Evolutionary conservation across 2,797 vertebrate species (phyloP).

Genomic region (Emys orbicularis): DNA sequence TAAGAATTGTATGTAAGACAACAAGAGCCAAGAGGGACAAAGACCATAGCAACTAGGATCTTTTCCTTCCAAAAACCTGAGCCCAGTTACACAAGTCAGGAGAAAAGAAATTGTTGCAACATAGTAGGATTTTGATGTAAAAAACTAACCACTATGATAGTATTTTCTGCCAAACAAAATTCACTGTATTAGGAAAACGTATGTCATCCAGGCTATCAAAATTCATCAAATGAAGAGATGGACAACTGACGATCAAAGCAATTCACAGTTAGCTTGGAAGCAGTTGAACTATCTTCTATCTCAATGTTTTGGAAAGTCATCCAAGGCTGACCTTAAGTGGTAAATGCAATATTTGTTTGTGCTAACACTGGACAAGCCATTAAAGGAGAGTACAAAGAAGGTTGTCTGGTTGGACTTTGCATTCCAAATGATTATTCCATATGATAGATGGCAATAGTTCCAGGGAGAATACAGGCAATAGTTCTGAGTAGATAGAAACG

Average conservation of each 20-base stretch:
- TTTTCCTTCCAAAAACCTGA: neutral
- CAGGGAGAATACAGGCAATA: neutral
- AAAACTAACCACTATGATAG: neutral
- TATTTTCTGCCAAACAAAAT: neutral
- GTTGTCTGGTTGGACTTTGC: neutral
- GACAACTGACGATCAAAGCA: neutral
- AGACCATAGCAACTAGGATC: neutral
- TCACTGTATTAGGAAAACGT: neutral
- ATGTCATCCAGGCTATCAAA: neutral
- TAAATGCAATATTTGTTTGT: neutral
- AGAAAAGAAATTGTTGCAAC: neutral
- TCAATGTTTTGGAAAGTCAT: neutral
- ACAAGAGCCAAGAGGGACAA: neutral
- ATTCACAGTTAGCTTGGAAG: neutral
- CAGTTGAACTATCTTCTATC: too few relatives aligned
- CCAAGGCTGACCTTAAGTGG: neutral
- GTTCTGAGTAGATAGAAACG: neutral
- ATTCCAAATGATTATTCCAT: neutral
- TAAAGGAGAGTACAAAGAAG: neutral
- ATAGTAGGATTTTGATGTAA: neutral
- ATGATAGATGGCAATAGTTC: neutral
- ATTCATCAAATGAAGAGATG: neutral
- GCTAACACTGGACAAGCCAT: neutral
- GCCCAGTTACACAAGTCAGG: neutral
- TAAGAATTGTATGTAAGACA: neutral